Conservation (phyloP, 2,113 vertebrate species). For the Ploceus nigricollis region DNA sequence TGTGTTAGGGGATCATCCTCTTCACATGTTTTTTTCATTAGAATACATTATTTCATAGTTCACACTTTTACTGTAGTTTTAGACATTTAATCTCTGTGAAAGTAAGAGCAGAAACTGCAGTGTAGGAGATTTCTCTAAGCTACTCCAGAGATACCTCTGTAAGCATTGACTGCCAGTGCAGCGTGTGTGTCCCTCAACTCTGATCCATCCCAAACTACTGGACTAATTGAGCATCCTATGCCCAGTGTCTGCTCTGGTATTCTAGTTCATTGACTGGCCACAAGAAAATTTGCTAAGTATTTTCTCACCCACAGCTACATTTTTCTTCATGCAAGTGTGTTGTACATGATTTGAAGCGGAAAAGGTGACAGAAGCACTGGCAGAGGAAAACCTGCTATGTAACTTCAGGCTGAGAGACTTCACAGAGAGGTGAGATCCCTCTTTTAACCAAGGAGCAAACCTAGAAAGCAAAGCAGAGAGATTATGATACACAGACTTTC, state of each 20-base stretch:
- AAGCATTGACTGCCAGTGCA: neutral
- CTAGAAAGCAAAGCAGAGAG: neutral
- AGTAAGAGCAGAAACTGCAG: neutral
- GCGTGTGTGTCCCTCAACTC: rapidly evolving
- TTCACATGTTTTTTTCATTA: neutral
- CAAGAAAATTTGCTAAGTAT: neutral
- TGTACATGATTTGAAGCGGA: neutral
- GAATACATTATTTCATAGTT: neutral
- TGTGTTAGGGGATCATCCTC: neutral
- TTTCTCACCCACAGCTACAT: neutral
- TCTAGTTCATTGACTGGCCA: neutral
- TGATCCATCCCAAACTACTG: neutral
- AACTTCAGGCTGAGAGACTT: neutral
- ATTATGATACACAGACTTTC: neutral
- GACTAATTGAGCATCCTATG: neutral
- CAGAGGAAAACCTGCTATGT: neutral
- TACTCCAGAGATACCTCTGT: neutral
- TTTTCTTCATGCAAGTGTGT: neutral
- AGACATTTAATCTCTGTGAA: neutral
- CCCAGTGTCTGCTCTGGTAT: neutral
- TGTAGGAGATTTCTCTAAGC: neutral
- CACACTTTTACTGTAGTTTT: neutral
- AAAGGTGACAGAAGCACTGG: neutral
- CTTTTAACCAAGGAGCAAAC: neutral
- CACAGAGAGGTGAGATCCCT: neutral